Conservation (phyloP, 2,113 vertebrate genomes). For the Aviceda subcristata region DNA sequence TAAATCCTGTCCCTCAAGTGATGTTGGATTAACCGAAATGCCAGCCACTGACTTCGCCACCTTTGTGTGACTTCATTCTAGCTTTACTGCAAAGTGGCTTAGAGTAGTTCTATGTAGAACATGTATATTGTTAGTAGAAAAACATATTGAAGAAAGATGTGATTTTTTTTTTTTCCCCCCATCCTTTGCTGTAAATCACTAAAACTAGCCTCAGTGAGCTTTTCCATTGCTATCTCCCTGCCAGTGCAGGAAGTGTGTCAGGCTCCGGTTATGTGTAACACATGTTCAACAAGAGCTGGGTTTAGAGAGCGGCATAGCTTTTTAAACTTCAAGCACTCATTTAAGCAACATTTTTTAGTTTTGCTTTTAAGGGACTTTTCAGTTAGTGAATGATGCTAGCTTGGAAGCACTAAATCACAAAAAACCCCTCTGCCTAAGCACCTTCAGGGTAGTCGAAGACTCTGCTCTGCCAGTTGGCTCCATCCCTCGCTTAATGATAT, state of each 20-base stretch:
- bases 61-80: not conserved
- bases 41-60: not conserved
- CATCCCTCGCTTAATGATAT: not conserved
- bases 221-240: slow-evolving; percentile 51
- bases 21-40: not conserved
- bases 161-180: not conserved
- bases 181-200: slow-evolving; percentile 51
- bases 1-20: not conserved
- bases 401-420: slow-evolving; percentile 18
- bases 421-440: not conserved
- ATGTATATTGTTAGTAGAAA: not conserved
- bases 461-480: not conserved
- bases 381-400: not conserved
- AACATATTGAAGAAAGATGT: slow-evolving; percentile 64
- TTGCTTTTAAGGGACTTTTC: not conserved
- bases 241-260: slow-evolving; percentile 55
- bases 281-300: slow-evolving; percentile 41
- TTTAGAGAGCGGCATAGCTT: not conserved
- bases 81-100: not conserved
- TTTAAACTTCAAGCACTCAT: not conserved
- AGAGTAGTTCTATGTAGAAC: not conserved
- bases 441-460: not conserved
- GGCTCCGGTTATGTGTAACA: slow-evolving; percentile 55
- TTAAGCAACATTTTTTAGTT: not conserved
- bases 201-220: slow-evolving; percentile 6